These are phyloP conservation scores for Achlya flavicornis DNA, from an alignment of 2,888 invertebrate genomes.

Conservation along the genomic window DNA sequence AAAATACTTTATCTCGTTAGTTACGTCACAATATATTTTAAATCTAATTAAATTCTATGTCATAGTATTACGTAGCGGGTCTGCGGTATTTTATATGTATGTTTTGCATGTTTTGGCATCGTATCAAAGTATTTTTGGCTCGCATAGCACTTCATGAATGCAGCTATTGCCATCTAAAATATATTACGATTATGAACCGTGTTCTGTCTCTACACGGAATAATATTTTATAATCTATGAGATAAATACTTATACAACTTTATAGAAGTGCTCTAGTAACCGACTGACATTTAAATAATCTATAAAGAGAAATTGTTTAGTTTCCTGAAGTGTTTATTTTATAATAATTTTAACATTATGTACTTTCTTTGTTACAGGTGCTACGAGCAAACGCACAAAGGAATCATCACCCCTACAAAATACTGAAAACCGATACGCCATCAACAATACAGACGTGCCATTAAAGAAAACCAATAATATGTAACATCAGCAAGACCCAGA, in stretches of 20 bases:
- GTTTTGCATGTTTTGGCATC: conserved; percentile 74
- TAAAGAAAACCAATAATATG: conserved; percentile 12
- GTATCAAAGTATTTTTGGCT: conserved; percentile 81
- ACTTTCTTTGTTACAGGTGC: not conserved
- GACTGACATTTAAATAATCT: not conserved
- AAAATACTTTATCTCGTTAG: not conserved
- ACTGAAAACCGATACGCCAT: not conserved
- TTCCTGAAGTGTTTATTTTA: not conserved
- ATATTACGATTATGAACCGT: conserved; percentile 51
- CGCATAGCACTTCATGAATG: conserved; percentile 71
- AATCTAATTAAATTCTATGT: conserved; percentile 13
- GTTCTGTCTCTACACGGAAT: conserved; percentile 12
- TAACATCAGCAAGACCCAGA: conserved; percentile 30
- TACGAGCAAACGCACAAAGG: not conserved
- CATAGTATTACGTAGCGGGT: conserved; percentile 43
- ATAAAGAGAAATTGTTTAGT: not conserved
- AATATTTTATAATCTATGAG: conserved; percentile 5
- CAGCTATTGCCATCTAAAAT: conserved; percentile 62
- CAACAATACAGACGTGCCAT: conserved; percentile 26
- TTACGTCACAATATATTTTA: not conserved
- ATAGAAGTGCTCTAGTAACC: not conserved
- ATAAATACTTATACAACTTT: not conserved
- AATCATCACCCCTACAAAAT: not conserved
- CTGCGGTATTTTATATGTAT: conserved; percentile 58
- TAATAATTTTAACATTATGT: not conserved